Percentiles rank a stretch among this genome's conserved stretches.
Conservation (phyloP, 2,888 invertebrate species). For the Andrena fulva region DNA sequence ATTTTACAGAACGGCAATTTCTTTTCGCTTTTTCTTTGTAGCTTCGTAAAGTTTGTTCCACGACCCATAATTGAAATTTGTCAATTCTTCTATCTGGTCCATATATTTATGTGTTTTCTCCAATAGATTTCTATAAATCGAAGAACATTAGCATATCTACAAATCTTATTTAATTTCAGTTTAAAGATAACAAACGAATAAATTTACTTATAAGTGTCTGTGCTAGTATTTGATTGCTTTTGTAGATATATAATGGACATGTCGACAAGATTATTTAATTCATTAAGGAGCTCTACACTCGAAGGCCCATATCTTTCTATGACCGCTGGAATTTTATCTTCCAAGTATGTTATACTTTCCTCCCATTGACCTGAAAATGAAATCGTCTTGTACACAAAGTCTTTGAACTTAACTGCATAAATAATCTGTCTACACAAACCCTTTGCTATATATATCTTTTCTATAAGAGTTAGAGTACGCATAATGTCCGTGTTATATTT, state of each 20-base stretch:
- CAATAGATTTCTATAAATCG: constrained; percentile 10
- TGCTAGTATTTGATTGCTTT: constrained; percentile 64
- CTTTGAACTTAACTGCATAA: background rate
- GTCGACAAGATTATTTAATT: constrained; percentile 88
- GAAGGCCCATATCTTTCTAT: constrained; percentile 88
- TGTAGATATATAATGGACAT: constrained; percentile 86
- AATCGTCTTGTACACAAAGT: background rate
- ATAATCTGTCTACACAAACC: constrained; percentile 81
- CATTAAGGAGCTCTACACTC: constrained; percentile 89
- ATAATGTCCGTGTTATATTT: constrained; percentile 86
- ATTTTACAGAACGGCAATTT: constrained; percentile 2
- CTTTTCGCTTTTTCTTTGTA: constrained; percentile 9
- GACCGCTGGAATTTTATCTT: constrained; percentile 87
- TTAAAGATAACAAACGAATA: background rate
- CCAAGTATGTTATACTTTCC: constrained; percentile 84
- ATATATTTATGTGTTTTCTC: constrained; percentile 15
- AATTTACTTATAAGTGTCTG: constrained; percentile 74
- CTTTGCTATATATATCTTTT: constrained; percentile 85
- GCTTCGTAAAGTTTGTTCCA: constrained; percentile 32
- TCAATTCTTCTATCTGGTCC: constrained; percentile 21
- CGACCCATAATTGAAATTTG: constrained; percentile 19
- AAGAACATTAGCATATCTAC: background rate
- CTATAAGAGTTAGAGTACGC: constrained; percentile 85
- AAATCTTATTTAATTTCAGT: background rate
- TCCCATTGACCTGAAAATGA: constrained; percentile 82